These are phyloP conservation scores for Leucoptera coffeella DNA, from an alignment of 2,888 invertebrate genomes.

Conservation along the genomic window DNA sequence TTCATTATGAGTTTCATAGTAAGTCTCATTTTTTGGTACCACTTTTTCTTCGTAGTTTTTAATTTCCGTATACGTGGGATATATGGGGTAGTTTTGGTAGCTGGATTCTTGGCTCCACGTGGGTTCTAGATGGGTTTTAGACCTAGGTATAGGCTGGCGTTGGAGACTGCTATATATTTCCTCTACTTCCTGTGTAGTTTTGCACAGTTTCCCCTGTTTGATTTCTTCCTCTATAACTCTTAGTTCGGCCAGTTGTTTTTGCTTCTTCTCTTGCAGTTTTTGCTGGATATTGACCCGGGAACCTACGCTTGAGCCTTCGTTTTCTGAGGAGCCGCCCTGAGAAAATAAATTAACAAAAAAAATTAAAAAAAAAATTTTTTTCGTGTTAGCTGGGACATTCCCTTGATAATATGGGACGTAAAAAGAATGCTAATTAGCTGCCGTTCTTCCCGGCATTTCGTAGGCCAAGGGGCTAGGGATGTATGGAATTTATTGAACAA, in stretches of 20 bases:
- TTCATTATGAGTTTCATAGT: no score
- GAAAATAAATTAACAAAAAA: no score
- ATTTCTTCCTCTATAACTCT: slow-evolving; percentile 77
- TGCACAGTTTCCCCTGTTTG: slow-evolving; percentile 70
- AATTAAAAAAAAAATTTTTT: no score
- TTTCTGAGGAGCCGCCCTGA: slow-evolving; percentile 64
- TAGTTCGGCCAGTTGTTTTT: slow-evolving; percentile 78
- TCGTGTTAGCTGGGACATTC: no score
- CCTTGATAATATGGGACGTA: no score
- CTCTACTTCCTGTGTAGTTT: slow-evolving; percentile 48
- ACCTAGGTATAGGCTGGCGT: slow-evolving; percentile 62
- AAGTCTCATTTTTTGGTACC: no score
- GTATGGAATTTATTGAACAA: no score
- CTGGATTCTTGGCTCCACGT: slow-evolving; percentile 41
- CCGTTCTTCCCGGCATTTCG: no score
- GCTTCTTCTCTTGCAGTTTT: slow-evolving; percentile 81
- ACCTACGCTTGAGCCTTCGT: slow-evolving; percentile 67
- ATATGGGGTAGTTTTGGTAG: slow-evolving; percentile 41
- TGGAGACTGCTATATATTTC: slow-evolving; percentile 49
- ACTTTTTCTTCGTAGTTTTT: no score
- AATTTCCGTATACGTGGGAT: slow-evolving; percentile 38
- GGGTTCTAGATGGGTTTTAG: slow-evolving; percentile 61
- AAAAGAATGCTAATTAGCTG: no score
- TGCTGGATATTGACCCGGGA: slow-evolving; percentile 80
- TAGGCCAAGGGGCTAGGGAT: no score